These are phyloP conservation scores for Sweltsa coloradensis DNA, from an alignment of 1,140 invertebrate genomes.

Conservation along the genomic window DNA sequence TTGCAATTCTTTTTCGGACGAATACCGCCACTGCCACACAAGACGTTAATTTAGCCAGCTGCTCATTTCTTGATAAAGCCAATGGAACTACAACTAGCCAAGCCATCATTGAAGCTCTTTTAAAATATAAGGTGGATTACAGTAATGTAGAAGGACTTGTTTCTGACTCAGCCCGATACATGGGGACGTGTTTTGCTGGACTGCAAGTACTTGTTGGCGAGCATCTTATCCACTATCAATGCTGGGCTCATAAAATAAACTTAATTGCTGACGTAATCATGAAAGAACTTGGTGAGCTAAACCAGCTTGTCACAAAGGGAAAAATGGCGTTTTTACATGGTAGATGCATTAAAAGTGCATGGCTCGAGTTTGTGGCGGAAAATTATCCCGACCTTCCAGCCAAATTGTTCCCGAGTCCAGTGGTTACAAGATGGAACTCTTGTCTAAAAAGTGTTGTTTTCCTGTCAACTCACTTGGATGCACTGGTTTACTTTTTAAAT, in stretches of 20 bases:
- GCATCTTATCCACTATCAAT: slow-evolving; percentile 2
- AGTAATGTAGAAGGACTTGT: no score
- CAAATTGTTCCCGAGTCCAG: slow-evolving; percentile 1
- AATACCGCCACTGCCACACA: background rate
- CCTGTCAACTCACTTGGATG: background rate
- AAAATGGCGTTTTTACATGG: slow-evolving; percentile 1
- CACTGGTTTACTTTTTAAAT: background rate
- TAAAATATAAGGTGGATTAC: no score
- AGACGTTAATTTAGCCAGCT: background rate
- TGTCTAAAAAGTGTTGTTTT: background rate
- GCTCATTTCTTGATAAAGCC: slow-evolving; percentile 2
- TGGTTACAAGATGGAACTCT: slow-evolving; percentile 2
- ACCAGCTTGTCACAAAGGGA: background rate
- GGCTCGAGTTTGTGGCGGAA: background rate
- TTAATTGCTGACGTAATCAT: slow-evolving; percentile 3
- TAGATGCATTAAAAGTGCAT: background rate
- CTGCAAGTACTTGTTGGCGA: slow-evolving; percentile 2
- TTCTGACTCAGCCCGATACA: slow-evolving; percentile 3
- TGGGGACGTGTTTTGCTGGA: slow-evolving; percentile 1
- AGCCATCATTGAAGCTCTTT: background rate
- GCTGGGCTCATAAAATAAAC: slow-evolving; percentile 7
- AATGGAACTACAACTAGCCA: slow-evolving; percentile 1
- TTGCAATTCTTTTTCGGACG: slow-evolving; percentile 2
- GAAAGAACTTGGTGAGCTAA: slow-evolving; percentile 1
- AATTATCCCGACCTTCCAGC: background rate